Evolutionary conservation across 1,140 invertebrate genomes (phyloP), one percentile per base, ranked within the genome.

Genomic region (Bombus confusus): DNA sequence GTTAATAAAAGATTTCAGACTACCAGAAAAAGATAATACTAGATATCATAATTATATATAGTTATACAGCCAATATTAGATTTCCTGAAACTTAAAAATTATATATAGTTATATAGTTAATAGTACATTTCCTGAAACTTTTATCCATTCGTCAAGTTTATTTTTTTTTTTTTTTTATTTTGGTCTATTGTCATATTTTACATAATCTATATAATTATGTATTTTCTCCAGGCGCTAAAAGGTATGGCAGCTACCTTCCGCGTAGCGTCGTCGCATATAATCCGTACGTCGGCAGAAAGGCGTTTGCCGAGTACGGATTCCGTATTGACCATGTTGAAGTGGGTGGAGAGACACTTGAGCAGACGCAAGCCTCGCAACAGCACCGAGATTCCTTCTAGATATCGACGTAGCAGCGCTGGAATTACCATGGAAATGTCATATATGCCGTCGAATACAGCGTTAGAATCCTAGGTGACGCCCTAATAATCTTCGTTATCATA

Each of bases 201-300:
- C 1, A 68, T 5, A 25, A 31, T 18, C 1, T 37, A 68, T 31
- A 68, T 37, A 68, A 71, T 72, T 72, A 15, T 72, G 28, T n/a
- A 52, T 78, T 80, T 62, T 64, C 5, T 66, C 89, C 88, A 98
- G 97, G 97, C 97, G 9, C 93, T 98, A 28, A 98, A 98, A 96
- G 97, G 97, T 93, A 98, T 99, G 97, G 98, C 98, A 5, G 97
- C 98, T 1, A 98, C 98, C 13, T 99, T 98, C 96, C 96, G 98
- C 52, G 97, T 99, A 4, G 97, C 98, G 1, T 97, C 97, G 0
- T 98, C 97, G 6, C 96, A 97, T 88, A 98, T 98, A 87, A 97
- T 97, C n/a, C 97, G 97, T 88, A 98, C 98, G 3, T 97, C 97
- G 2, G 98, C 98, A 0, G 98, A 98, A 92, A 96, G 97, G 71